Evolutionary conservation across 2,113 vertebrate species (phyloP), one percentile per base, ranked within the genome.

Genomic region (Ammodytes marinus): DNA sequence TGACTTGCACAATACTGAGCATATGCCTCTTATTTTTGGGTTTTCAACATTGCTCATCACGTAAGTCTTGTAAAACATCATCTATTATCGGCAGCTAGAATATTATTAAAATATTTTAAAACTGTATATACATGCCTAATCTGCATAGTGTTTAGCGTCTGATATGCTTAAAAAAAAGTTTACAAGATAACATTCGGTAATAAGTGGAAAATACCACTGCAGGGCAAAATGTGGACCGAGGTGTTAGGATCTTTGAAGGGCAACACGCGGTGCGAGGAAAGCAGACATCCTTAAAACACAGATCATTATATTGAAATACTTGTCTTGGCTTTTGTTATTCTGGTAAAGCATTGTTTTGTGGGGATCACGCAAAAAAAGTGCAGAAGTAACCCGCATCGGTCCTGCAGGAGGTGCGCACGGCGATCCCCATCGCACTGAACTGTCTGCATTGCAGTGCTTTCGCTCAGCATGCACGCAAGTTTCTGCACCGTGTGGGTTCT

Each of bases 361-460:
- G 12, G 27, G 50, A 63, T 47, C 35, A 11, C 35, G 17, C 55
- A 14, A 4, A 55, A 66, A 77, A 87, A 86, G 82, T 87, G 80
- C 6, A 12, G 45, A 2, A n/a, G 67, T 64, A 19, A 55, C 39
- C 46, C 46, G 74, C 70, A 69, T 70, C 79, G 77, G 77, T 93
- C 90, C 88, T 72, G 89, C 86, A 70, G 73, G 84, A 73, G 77
- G 86, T 88, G 88, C 88, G 89, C 91, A 69, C 75, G 71, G 49
- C 77, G 64, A 27, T 60, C 77, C 84, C 72, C 73, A 74, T 64
- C 80, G 85, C 80, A 27, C 82, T 42, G 73, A 67, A 69, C 93
- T 92, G 89, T 95, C 95, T 96, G 95, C 95, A 96, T 95, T 96
- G 95, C 95, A 90, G 95, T 95, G 92, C 94, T 94, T 93, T 87